Percentiles rank a stretch among this genome's conserved stretches.
These are phyloP conservation scores for Trematomus bernacchii DNA, from an alignment of 2,797 vertebrate genomes.

Conservation along the genomic window DNA sequence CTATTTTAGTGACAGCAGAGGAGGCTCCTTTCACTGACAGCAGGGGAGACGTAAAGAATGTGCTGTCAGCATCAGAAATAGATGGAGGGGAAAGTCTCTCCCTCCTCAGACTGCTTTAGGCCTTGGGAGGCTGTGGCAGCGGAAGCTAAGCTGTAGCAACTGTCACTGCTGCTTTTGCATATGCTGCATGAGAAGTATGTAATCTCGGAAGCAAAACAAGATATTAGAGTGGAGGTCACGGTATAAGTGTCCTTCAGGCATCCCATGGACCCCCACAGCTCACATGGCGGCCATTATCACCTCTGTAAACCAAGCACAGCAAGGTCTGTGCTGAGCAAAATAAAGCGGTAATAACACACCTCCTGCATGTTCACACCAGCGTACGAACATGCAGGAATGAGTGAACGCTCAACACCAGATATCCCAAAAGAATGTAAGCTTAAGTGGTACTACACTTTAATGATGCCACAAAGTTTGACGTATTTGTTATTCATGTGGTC, in stretches of 20 bases:
- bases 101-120: constrained; percentile 23
- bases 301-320: constrained; percentile 36
- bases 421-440: not conserved
- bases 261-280: constrained; percentile 34
- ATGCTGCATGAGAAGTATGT: constrained; percentile 16
- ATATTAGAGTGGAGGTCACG: constrained; percentile 32
- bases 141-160: constrained; percentile 50
- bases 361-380: constrained; percentile 10
- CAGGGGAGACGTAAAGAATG: constrained; percentile 53
- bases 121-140: constrained; percentile 36
- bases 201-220: constrained; percentile 10
- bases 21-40: constrained; percentile 60
- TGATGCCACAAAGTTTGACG: not conserved
- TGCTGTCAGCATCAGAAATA: constrained; percentile 66
- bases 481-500: not conserved
- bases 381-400: constrained; percentile 14
- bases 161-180: constrained; percentile 27
- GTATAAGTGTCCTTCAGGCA: constrained; percentile 54
- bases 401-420: constrained; percentile 5
- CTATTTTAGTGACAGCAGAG: constrained; percentile 64
- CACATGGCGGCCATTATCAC: constrained; percentile 58
- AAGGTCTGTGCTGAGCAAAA: constrained; percentile 19
- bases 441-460: not conserved
- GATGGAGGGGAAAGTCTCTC: constrained; percentile 61
- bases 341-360: constrained; percentile 38